These are phyloP conservation scores for Tangara arthus DNA, from an alignment of 2,797 vertebrate species.

Conservation along the genomic window DNA sequence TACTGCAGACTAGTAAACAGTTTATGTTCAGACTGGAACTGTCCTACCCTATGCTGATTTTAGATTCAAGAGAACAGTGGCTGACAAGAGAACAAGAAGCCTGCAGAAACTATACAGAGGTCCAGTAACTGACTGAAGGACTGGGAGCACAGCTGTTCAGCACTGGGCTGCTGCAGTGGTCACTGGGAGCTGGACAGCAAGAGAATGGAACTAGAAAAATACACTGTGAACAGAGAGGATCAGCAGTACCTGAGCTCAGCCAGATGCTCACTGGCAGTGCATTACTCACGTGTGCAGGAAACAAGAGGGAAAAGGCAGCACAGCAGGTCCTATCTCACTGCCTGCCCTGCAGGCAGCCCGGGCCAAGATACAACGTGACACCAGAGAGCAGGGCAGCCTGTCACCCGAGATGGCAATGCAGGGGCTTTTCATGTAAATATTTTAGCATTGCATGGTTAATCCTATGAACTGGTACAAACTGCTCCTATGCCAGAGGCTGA, in stretches of 20 bases:
- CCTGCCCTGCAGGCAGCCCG: neutral
- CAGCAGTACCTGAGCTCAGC: neutral
- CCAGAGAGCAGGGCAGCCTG: constrained; percentile 3
- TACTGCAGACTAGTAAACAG: neutral
- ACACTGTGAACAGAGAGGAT: neutral
- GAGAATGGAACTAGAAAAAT: neutral
- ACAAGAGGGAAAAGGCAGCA: neutral
- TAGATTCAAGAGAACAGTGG: neutral
- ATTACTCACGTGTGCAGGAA: neutral
- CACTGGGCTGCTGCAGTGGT: neutral
- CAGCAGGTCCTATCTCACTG: neutral
- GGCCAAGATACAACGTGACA: neutral
- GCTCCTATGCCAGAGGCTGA: constrained; percentile 46
- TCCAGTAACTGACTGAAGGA: neutral
- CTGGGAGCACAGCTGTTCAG: neutral
- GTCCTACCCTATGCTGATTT: neutral
- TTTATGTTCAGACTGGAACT: neutral
- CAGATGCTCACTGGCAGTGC: neutral
- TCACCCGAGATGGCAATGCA: constrained; percentile 34
- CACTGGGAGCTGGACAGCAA: neutral
- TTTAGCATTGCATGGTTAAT: constrained; percentile 56
- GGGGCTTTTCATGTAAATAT: constrained; percentile 57
- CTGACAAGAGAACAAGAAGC: neutral
- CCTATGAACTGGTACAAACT: constrained; percentile 37
- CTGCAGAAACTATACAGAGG: neutral